Conservation (phyloP, 2,113 vertebrate genomes). For the Pedionomus torquatus region DNA sequence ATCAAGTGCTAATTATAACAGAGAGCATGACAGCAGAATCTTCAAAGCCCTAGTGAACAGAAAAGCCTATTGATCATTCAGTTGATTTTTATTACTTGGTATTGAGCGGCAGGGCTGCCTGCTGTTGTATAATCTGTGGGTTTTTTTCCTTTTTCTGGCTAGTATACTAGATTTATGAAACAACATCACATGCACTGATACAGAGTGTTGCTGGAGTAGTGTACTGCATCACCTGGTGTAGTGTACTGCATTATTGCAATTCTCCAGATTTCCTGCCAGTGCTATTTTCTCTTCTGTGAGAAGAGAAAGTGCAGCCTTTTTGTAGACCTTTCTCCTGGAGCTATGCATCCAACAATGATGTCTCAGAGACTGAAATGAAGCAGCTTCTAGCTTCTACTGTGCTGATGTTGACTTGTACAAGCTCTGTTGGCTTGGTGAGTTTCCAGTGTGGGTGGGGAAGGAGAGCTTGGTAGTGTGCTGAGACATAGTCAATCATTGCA, state of each 20-base stretch:
- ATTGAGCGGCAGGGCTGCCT: not conserved
- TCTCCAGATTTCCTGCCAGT: not conserved
- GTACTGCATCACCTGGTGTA: not conserved
- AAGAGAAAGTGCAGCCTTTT: not conserved
- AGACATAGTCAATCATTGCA: not conserved
- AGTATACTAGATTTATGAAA: not conserved
- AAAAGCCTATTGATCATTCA: conserved; percentile 62
- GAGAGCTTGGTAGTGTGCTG: not conserved
- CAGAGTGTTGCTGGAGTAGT: not conserved
- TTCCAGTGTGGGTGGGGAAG: not conserved
- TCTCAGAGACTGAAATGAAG: not conserved
- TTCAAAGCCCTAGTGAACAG: conserved; percentile 41
- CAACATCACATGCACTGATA: not conserved
- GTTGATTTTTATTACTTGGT: conserved; percentile 52
- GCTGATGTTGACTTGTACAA: not conserved
- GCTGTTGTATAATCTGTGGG: not conserved
- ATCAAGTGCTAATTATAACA: conserved; percentile 69
- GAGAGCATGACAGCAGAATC: conserved; percentile 38
- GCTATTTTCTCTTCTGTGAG: not conserved
- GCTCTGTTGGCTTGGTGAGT: not conserved
- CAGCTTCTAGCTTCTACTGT: not conserved
- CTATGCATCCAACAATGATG: not conserved
- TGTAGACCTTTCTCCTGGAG: not conserved
- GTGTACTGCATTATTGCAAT: not conserved
- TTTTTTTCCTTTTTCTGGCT: not conserved